Evolutionary conservation across 2,888 invertebrate species (phyloP), one percentile per base, ranked within the genome.

Genomic region (Drosophila fulvimacula): DNA sequence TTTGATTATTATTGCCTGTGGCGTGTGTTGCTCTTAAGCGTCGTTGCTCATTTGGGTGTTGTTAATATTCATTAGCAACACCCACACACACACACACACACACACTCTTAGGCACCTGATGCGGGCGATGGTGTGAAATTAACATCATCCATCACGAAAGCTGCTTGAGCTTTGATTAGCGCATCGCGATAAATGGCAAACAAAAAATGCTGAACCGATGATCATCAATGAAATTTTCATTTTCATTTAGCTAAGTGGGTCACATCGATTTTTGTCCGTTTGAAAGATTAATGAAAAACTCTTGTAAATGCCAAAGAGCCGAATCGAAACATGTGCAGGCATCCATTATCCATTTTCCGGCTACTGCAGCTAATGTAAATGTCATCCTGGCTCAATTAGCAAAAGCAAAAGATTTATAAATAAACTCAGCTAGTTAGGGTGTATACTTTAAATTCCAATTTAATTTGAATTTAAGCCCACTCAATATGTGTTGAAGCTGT

Each of bases 61-160:
- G 83, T 88, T 78, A 73, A 67, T 73, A 80, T 80, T 68, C 71
- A 85, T 88, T 88, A 83, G 66, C 82, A 71, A 71, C 17, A 27
- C 39, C 42, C n/a, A 42, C 46, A 36, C 70, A 55, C 24, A 48
- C 39, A 48, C 15, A 51, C 46, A 39, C 73, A 57, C 24, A 48
- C 42, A 17, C 48, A 48, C 39, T 13, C 39, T 15, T 6, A 32
- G 19, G 42, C 78, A 79, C 85, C 88, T 73, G 88, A 70, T 68
- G 76, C 51, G 42, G 57, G 36, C 69, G 68, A 65, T 61, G 44
- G 61, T 39, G 56, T 65, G 72, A 52, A 69, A 77, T 71, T 66
- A 69, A 71, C 82, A 60, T 63, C 75, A 85, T 85, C 69, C 73
- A 85, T 83, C 83, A 85, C 77, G 70, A 88, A 57, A 62, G 65